Evolutionary conservation across 1,140 invertebrate genomes (phyloP), one percentile per base, ranked within the genome.

Genomic region (Triops longicaudatus): DNA sequence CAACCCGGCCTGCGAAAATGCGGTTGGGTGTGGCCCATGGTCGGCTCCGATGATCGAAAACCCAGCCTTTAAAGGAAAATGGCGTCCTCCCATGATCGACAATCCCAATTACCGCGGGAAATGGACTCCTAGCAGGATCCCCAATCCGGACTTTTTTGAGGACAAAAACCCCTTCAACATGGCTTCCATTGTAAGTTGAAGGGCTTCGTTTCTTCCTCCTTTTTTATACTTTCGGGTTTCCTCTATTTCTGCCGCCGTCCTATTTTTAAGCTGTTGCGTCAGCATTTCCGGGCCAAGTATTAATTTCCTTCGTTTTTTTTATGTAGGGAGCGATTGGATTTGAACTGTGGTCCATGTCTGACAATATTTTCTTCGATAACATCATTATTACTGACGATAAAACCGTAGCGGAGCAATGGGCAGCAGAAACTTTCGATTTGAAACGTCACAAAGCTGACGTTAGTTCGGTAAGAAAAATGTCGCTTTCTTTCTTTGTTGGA

Each of bases 261-360:
- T 37, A 7, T 63, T 17, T 2, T 63, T 17, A 63, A 63, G 22
- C 14, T 63, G 22, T 63, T 63, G 5, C 2, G 11, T 63, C 2
- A 63, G 50, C 14, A 37, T 37, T 37, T 22, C 50, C 22, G 50
- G 17, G 17, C 22, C 17, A 14, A 63, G 0, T 14, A 63, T 63
- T 63, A n/a, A 63, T 63, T 63, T 27, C 28, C 17, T 41, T 78
- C 78, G 77, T 79, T 72, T 78, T 79, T 79, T 50, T 81, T 81
- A 87, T 86, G 37, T 82, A 97, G 95, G 88, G 87, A 81, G 96
- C 96, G 77, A 86, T 99, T 79, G 97, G 97, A 43, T 90, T 99
- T 83, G 98, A 99, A 84, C 85, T 99, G 44, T 99, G 98, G 98
- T 97, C 97, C 0, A 99, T 99, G 94, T 96, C 94, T 0, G 91